Evolutionary conservation across 2,888 invertebrate genomes (phyloP), one percentile per base, ranked within the genome.

Genomic region (Zootermopsis nevadensis): DNA sequence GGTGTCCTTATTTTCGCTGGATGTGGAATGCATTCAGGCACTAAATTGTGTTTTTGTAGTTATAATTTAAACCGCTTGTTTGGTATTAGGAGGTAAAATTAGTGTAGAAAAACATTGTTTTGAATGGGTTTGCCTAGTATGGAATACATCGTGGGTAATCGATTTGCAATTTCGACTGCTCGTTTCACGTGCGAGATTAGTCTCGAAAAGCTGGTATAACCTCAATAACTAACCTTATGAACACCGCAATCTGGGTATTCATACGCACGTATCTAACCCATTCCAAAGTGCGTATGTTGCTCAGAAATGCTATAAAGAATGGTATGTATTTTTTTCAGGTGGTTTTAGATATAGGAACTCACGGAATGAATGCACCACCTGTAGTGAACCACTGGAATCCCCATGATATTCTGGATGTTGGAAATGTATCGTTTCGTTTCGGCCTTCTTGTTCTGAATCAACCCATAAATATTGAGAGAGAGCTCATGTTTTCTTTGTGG

Each of bases 381-480:
- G n/a, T 42, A 8, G 38, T 74, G 35, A 35, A 74, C 19, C 35
- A 55, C 19, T 85, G 85, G 85, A 83, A 81, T 77, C 82, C 85
- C 19, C 31, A 31, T n/a, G 81, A 85, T 15, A 80, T 82, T n/a
- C 55, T 85, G 31, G 74, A 83, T 31, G 27, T 48, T 0, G 77
- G 77, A 10, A 82, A 81, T 31, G n/a, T 60, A 10, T 48, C 31
- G 8, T 53, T 83, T 24, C 67, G 80, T 10, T 94, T 94, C 89
- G 94, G 93, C 7, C 89, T 95, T 77, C 84, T 95, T 38, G 90
- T 96, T 82, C 89, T 95, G 66, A 95, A 96, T 87, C 91, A 93
- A 38, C 92, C 93, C 67, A 91, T 95, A 38, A 86, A 88, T 69
- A 91, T 93, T 85, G 91, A 90, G 22, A 86, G 89, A 24, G 88